phyloP scores from a whole-genome alignment of 1,140 invertebrate species.

The Ylistrum balloti region DNA sequence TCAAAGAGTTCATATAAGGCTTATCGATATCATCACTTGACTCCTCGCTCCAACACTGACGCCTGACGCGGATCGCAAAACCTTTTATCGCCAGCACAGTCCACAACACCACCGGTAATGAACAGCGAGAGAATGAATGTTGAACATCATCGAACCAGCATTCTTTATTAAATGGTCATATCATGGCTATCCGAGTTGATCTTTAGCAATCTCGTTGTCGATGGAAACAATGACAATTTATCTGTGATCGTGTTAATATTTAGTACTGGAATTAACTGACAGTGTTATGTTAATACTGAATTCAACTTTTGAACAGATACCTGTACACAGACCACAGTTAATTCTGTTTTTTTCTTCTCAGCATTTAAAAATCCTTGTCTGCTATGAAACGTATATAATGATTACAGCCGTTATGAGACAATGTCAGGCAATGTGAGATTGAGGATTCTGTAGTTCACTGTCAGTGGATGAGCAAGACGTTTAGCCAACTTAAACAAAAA shows the following conservation, averaged over 20 bases:
- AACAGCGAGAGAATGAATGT: neutral
- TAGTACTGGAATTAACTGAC: neutral
- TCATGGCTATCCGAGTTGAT: neutral
- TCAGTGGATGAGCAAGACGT: too few relatives aligned
- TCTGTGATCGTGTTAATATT: neutral
- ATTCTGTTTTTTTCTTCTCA: too few relatives aligned
- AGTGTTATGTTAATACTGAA: neutral
- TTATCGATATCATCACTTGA: neutral
- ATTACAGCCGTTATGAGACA: too few relatives aligned
- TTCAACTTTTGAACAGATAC: neutral
- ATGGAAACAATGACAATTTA: neutral
- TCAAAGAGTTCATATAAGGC: neutral
- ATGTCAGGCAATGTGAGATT: too few relatives aligned
- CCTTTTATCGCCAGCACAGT: conserved; percentile 8
- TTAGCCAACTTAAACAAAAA: too few relatives aligned
- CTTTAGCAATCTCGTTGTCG: too few relatives aligned
- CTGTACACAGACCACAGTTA: too few relatives aligned
- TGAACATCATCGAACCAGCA: neutral
- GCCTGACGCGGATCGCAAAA: neutral
- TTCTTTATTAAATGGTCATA: neutral
- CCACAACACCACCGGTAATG: neutral
- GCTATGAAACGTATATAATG: too few relatives aligned
- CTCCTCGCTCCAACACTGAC: conserved; percentile 22
- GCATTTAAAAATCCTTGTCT: too few relatives aligned
- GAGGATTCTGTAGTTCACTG: too few relatives aligned